A percentile compares a stretch with the other conserved stretches of the same genome.
phyloP scores from a whole-genome alignment of 2,888 invertebrate species.

The Cephus rjabovi region DNA sequence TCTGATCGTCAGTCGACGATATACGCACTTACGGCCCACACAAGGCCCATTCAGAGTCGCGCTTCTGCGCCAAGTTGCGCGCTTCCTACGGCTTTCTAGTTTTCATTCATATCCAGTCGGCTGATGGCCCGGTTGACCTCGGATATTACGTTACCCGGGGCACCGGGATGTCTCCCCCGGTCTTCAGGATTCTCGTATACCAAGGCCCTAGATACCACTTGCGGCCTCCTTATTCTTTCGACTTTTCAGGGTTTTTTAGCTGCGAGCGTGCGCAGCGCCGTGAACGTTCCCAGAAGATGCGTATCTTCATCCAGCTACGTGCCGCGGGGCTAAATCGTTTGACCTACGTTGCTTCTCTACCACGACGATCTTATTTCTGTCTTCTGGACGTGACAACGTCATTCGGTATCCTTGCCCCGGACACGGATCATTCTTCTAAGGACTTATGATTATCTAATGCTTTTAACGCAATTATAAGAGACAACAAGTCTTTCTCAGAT shows the following conservation, averaged over 20 bases:
- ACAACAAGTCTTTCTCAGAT: background rate
- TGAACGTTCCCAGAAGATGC: conserved; percentile 54
- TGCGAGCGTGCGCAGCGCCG: background rate
- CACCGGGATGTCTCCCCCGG: background rate
- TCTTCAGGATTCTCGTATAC: background rate
- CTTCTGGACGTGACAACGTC: conserved; percentile 4
- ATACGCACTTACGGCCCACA: conserved; percentile 30
- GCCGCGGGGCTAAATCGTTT: conserved; percentile 51
- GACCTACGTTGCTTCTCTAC: conserved; percentile 24
- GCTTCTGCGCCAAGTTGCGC: conserved; percentile 39
- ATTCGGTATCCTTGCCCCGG: background rate
- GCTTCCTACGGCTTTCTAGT: conserved; percentile 37
- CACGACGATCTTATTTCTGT: background rate
- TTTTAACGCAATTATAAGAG: background rate
- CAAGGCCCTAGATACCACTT: background rate
- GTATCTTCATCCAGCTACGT: conserved; percentile 51
- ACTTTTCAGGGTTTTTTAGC: conserved; percentile 5
- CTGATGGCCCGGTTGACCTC: conserved; percentile 57
- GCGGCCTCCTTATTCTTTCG: background rate
- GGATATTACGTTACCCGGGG: conserved; percentile 54
- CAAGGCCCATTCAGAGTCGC: conserved; percentile 50
- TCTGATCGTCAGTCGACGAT: conserved; percentile 29
- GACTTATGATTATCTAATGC: background rate
- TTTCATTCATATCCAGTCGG: conserved; percentile 60
- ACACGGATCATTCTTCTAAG: background rate